Evolutionary conservation across 1,140 invertebrate genomes (phyloP).

Genomic region (Leguminivora glycinivorella): DNA sequence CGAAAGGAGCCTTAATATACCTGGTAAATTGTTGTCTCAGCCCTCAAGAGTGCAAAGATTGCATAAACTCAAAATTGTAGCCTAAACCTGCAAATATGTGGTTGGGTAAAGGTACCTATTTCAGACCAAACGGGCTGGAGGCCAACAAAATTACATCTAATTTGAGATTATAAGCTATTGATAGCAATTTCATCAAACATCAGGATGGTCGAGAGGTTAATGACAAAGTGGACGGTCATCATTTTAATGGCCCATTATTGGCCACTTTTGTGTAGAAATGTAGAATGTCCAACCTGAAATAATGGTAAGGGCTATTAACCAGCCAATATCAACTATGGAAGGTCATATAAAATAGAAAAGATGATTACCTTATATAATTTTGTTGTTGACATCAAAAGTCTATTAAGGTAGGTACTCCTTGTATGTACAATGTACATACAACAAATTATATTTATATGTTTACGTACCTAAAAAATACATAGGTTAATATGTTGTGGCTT

Average conservation of each 20-base stretch:
- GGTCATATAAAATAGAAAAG: conserved; percentile 5
- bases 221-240: conserved; percentile 23
- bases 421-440: too few species aligned
- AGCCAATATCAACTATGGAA: conserved; percentile 3
- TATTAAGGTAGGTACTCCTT: too few species aligned
- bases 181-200: conserved; percentile 24
- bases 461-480: too few species aligned
- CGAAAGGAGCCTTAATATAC: too few species aligned
- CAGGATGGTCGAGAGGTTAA: conserved; percentile 23
- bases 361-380: neutral
- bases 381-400: too few species aligned
- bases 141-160: conserved; percentile 16
- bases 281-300: conserved; percentile 13
- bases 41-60: too few species aligned
- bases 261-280: conserved; percentile 14
- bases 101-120: neutral
- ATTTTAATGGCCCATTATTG: conserved; percentile 15
- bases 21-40: too few species aligned
- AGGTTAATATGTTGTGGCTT: too few species aligned
- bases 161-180: conserved; percentile 11
- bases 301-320: conserved; percentile 2
- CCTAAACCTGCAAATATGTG: neutral
- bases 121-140: neutral
- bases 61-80: neutral
- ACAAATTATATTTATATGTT: too few species aligned